A percentile compares a stretch with the other conserved stretches of the same genome.
Conservation (phyloP, 2,113 vertebrate species). For the Athene noctua region DNA sequence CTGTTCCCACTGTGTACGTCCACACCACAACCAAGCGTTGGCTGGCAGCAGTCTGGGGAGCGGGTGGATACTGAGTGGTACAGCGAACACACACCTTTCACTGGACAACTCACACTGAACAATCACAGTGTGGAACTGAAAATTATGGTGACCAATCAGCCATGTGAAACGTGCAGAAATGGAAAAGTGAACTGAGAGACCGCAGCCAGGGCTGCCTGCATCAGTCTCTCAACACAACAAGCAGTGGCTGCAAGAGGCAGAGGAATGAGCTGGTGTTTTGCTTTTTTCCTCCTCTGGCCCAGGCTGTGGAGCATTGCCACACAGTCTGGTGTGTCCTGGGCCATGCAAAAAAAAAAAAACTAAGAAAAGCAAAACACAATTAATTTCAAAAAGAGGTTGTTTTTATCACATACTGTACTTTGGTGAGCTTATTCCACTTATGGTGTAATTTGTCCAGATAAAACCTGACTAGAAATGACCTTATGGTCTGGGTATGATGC, state of each 20-base stretch:
- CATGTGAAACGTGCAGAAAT: background rate
- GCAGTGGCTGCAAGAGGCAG: background rate
- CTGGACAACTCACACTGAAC: background rate
- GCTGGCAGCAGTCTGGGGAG: background rate
- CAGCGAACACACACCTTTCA: background rate
- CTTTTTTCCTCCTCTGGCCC: background rate
- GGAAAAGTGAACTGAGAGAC: slow-evolving; percentile 9
- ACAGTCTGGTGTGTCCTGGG: background rate
- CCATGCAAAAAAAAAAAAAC: background rate
- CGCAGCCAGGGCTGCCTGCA: background rate
- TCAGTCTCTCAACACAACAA: background rate
- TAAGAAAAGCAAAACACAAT: slow-evolving; percentile 39
- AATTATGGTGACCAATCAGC: background rate
- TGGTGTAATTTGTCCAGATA: slow-evolving; percentile 28
- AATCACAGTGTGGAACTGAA: background rate
- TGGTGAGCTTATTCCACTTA: background rate
- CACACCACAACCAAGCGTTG: background rate
- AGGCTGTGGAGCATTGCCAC: background rate
- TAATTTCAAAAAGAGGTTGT: background rate
- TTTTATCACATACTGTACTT: background rate
- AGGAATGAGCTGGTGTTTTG: background rate
- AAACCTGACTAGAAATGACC: slow-evolving; percentile 56
- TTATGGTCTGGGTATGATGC: slow-evolving; percentile 66
- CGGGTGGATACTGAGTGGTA: background rate
- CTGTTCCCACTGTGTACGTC: background rate